These are phyloP conservation scores for Squalus acanthias DNA, from an alignment of 2,797 vertebrate species.

Conservation along the genomic window DNA sequence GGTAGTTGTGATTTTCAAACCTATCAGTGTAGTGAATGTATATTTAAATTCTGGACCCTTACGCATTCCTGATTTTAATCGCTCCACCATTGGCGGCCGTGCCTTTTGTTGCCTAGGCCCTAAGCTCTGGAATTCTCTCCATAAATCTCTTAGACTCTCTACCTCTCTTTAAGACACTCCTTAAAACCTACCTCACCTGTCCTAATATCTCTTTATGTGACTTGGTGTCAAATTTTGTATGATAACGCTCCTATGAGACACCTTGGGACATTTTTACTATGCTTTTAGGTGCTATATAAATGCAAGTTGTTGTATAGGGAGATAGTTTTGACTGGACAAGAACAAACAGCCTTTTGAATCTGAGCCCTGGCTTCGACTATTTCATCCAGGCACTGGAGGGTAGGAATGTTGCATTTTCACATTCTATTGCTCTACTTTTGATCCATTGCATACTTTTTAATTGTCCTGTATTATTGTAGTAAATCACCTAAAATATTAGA, in stretches of 20 bases:
- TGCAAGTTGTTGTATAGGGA: constrained; percentile 22
- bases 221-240: background rate
- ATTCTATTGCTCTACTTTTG: background rate
- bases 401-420: constrained; percentile 37
- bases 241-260: background rate
- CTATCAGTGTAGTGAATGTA: constrained; percentile 57
- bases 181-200: background rate
- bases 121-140: background rate
- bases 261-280: background rate
- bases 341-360: constrained; percentile 47
- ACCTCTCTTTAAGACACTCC: background rate
- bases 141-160: background rate
- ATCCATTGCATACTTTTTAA: background rate
- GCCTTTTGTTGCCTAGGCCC: background rate
- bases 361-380: constrained; percentile 56
- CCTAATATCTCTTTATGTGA: background rate
- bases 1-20: constrained; percentile 68
- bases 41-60: background rate
- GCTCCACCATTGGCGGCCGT: background rate
- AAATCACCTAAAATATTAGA: background rate
- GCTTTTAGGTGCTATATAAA: background rate
- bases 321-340: constrained; percentile 55
- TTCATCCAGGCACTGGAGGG: constrained; percentile 58
- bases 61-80: background rate
- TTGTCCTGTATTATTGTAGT: background rate